Percentiles rank a stretch among this genome's conserved stretches.
phyloP scores from a whole-genome alignment of 1,140 invertebrate genomes.

The Scaptodrosophila lebanonensis region DNA sequence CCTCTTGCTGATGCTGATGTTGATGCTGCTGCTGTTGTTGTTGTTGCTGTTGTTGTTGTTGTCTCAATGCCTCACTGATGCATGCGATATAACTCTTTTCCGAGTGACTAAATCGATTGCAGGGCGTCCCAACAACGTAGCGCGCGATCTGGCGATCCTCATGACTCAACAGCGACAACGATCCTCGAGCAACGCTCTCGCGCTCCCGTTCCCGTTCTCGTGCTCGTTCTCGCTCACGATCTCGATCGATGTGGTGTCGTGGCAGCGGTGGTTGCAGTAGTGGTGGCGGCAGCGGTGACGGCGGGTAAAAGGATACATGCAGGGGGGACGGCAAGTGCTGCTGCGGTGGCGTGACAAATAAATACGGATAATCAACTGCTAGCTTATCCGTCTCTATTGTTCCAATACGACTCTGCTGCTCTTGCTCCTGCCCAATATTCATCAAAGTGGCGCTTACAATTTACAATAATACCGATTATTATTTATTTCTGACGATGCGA shows the following conservation, averaged over 20 bases:
- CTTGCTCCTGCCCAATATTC: slow-evolving; percentile 2
- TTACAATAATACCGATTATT: background rate
- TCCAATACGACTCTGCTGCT: background rate
- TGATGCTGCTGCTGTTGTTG: slow-evolving; percentile 4
- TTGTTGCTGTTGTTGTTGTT: slow-evolving; percentile 33
- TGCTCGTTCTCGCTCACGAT: too few relatives aligned
- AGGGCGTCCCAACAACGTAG: too few relatives aligned
- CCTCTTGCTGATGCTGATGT: slow-evolving; percentile 5
- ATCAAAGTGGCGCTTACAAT: background rate
- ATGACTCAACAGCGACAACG: too few relatives aligned
- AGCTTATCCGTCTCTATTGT: background rate
- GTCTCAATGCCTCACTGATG: slow-evolving; percentile 25
- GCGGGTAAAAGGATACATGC: too few relatives aligned
- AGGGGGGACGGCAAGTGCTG: background rate
- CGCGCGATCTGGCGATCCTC: too few relatives aligned
- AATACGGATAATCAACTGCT: background rate
- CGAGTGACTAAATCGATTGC: background rate
- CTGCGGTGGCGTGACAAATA: background rate
- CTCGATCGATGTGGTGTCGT: background rate
- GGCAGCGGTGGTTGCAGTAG: background rate
- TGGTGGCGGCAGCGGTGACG: background rate
- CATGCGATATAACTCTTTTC: background rate
- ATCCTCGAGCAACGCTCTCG: too few relatives aligned
- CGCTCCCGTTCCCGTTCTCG: too few relatives aligned
- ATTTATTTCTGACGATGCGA: too few relatives aligned